Conservation (phyloP, 2,113 vertebrate genomes). For the Octodon degus region DNA sequence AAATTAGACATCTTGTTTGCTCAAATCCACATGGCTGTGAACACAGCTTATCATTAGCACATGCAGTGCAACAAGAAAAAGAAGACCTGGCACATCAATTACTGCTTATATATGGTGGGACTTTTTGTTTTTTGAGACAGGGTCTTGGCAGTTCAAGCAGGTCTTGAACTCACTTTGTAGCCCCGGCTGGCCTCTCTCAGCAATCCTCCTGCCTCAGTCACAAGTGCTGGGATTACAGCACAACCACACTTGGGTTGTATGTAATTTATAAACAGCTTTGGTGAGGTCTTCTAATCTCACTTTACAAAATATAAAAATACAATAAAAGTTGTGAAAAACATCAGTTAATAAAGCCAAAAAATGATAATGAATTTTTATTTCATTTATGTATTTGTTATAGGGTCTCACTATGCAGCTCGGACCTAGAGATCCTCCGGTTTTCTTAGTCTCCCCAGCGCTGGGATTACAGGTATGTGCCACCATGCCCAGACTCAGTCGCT, state of each 20-base stretch:
- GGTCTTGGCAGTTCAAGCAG: no score
- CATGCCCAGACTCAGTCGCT: no score
- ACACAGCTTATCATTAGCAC: slow-evolving; percentile 28
- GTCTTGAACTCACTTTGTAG: no score
- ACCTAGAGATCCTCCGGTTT: no score
- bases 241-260: background rate
- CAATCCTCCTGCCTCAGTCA: no score
- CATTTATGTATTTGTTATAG: no score
- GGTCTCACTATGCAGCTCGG: no score
- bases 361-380: background rate
- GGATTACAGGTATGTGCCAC: no score
- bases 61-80: background rate
- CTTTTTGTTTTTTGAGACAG: no score
- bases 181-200: no score
- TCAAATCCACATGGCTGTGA: slow-evolving; percentile 7
- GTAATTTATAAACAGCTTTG: slow-evolving; percentile 33
- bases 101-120: background rate
- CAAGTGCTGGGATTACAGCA: no score
- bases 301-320: slow-evolving; percentile 48
- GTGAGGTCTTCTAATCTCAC: background rate
- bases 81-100: background rate
- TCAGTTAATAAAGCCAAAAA: slow-evolving; percentile 34
- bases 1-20: background rate
- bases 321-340: slow-evolving; percentile 44
- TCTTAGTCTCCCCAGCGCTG: no score